Percentiles rank a stretch among this genome's conserved stretches.
Evolutionary conservation across 2,797 vertebrate genomes (phyloP).

Genomic region (Phoxinus dragarum): DNA sequence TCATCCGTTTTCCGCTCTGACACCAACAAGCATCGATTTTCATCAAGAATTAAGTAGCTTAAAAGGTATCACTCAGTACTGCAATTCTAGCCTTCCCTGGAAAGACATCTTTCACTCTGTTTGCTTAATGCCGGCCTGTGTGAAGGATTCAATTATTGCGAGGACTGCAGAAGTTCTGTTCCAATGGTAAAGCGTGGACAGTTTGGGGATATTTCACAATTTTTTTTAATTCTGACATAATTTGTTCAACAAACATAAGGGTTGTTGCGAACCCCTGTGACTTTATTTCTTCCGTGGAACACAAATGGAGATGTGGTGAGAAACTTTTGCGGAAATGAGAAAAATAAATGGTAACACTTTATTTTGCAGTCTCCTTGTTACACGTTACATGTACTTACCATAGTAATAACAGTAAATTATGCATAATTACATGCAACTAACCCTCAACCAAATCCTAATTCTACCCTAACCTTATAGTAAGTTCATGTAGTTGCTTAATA

Average conservation of each 20-base stretch:
- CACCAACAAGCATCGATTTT: slow-evolving; percentile 57
- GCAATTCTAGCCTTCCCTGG: slow-evolving; percentile 46
- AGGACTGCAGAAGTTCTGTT: slow-evolving; percentile 18
- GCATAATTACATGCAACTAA: too few relatives aligned
- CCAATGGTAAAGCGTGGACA: background rate
- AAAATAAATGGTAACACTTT: background rate
- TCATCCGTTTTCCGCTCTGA: slow-evolving; percentile 53
- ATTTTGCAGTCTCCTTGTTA: too few relatives aligned
- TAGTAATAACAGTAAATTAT: too few relatives aligned
- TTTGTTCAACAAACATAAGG: background rate
- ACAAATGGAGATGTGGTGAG: background rate
- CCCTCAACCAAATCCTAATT: too few relatives aligned
- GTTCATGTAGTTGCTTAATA: too few relatives aligned
- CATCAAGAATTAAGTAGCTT: slow-evolving; percentile 58
- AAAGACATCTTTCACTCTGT: slow-evolving; percentile 30
- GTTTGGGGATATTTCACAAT: background rate
- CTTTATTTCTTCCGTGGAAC: background rate
- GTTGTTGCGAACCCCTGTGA: background rate
- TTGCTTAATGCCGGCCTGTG: slow-evolving; percentile 20
- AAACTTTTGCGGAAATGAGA: background rate
- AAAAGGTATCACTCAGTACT: slow-evolving; percentile 55
- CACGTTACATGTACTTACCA: too few relatives aligned
- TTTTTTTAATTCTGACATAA: background rate
- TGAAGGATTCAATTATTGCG: slow-evolving; percentile 26
- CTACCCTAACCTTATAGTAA: too few relatives aligned